Conservation (phyloP, 2,113 vertebrate genomes). For the Gulo gulo region DNA sequence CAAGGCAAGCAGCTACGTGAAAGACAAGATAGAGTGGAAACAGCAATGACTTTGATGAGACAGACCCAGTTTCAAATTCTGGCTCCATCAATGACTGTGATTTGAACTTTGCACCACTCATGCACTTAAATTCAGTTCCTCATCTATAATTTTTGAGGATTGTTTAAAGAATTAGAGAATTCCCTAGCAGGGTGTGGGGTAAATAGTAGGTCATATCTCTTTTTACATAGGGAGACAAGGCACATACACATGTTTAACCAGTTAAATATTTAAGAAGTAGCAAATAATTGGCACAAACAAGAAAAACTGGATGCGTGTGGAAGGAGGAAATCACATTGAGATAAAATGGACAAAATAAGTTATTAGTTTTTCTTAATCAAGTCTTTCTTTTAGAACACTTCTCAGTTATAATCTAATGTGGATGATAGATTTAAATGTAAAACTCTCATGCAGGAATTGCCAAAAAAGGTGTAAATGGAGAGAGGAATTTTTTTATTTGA, state of each 20-base stretch:
- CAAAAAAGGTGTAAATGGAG: neutral
- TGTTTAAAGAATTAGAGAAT: neutral
- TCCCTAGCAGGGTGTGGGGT: neutral
- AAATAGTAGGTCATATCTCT: neutral
- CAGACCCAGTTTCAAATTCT: neutral
- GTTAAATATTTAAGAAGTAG: neutral
- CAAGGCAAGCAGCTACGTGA: neutral
- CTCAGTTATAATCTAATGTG: neutral
- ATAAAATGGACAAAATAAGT: neutral
- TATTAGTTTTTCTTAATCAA: constrained; percentile 1
- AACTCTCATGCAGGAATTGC: neutral
- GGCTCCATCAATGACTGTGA: neutral
- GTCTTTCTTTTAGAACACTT: constrained; percentile 2
- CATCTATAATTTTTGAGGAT: neutral
- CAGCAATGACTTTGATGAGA: neutral
- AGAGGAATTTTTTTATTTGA: neutral
- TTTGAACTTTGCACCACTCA: neutral
- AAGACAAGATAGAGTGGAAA: neutral
- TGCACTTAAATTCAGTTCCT: neutral
- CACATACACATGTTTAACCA: neutral
- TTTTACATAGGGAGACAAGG: neutral
- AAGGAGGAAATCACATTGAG: neutral
- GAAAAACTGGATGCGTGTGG: neutral
- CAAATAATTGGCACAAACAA: neutral
- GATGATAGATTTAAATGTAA: neutral